Evolutionary conservation across 2,888 invertebrate species (phyloP), one percentile per base, ranked within the genome.

Genomic region (Polylopha cassiicola): DNA sequence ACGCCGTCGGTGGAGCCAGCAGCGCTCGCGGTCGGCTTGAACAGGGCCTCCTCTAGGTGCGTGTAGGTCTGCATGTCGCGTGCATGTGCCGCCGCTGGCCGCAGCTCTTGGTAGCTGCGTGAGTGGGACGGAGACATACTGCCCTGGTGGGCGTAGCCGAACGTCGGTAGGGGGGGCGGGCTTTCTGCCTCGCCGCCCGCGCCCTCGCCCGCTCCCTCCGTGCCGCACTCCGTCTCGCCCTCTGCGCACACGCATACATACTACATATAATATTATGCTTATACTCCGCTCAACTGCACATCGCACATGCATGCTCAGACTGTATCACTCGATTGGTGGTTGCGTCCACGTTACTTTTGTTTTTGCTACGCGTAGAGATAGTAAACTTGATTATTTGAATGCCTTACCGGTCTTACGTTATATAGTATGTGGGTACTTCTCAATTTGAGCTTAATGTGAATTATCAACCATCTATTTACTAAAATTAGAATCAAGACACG

Each of bases 21-120:
- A 48, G 57, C 43, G 58, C 56, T 53, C 51, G 43, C 31, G 38
- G 50, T 42, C 51, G 51, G 53, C 66, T 72, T 72, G 68, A 72
- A 71, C 48, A 71, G 64, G 55, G 62, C 51, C 55, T 72, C 73
- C 53, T 73, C 74, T 58, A 73, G 61, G 74, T 79, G 77, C 70
- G 70, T 69, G 73, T 80, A 79, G 55, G 73, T 48, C 70, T 76
- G 78, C 80, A 80, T 77, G 73, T 78, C 81, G 70, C 81, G 79
- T 65, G 73, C 68, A 73, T 69, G 73, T 52, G 56, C 41, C 44
- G 45, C 57, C 51, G 75, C 72, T 53, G 76, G 75, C 61, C 78
- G 73, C 65, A 81, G 73, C 79, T 81, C 81, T 73, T 81, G 79
- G 79, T 81, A 80, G 79, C 79, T 72, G 75, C 77, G 79, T 70